A percentile compares a stretch with the other conserved stretches of the same genome.
Evolutionary conservation across 2,113 vertebrate genomes (phyloP).

Genomic region (Apteryx mantelli): DNA sequence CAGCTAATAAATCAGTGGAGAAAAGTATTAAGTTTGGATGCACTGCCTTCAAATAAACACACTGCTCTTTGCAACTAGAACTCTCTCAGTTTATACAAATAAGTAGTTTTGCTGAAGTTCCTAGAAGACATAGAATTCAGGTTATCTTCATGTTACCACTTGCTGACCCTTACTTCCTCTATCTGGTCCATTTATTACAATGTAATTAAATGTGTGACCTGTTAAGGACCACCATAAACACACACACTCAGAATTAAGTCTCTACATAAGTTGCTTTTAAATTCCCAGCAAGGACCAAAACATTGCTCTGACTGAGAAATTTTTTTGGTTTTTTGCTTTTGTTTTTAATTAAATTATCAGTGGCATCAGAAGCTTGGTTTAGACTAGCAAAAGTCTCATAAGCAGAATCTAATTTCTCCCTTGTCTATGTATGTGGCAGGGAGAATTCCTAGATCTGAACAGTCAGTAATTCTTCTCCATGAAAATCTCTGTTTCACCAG

Average conservation of each 20-base stretch:
- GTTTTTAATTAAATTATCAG: background rate
- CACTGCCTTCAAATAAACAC: background rate
- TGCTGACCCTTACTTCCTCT: background rate
- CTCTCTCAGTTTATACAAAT: background rate
- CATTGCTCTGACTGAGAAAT: background rate
- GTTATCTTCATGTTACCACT: background rate
- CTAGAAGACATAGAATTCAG: background rate
- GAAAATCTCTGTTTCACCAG: background rate
- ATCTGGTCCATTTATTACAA: background rate
- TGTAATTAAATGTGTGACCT: background rate
- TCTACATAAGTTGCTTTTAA: background rate
- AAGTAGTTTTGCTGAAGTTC: background rate
- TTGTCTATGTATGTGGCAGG: background rate
- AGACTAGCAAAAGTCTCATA: background rate
- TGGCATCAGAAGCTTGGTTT: background rate
- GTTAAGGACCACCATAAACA: background rate
- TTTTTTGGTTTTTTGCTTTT: too few relatives aligned
- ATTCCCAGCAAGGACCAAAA: background rate
- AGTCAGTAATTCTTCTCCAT: background rate
- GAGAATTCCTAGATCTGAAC: background rate
- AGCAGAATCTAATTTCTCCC: background rate
- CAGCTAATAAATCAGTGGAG: fast-evolving
- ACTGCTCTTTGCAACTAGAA: background rate
- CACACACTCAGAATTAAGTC: background rate
- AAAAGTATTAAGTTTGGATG: background rate